Base-by-base conservation (phyloP, 2,888 invertebrate species). In the Pristionchus exspectatus region DNA sequence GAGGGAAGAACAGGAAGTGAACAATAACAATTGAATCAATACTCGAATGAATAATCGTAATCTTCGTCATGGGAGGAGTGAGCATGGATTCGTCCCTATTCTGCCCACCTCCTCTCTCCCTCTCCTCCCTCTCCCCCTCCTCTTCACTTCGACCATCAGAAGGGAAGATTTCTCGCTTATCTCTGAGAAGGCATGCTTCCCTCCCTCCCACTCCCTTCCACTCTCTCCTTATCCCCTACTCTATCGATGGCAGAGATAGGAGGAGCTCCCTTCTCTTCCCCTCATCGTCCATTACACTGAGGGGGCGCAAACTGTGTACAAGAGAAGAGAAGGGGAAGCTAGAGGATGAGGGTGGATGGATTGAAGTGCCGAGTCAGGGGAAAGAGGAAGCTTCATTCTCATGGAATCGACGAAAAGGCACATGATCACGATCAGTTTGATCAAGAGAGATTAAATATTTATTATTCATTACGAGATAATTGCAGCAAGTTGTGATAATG, bases 271-370 rank as follows among this genome's bases (percentile, higher is more conserved):
- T 3, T 30, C 30, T 18, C 66, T 38, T 38, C 87, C 18, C 87
- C 59, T 84, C 18, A 56, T 56, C 30, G 30, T 44, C 59, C n/a
- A 84, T 84, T 84, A 84, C 84, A 84, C 84, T 84, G 84, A 84
- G 56, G 27, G 84, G 54, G 59, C 54, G 84, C 59, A 59, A 84
- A 59, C 56, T 84, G 84, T 84, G 84, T 84, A 84, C 84, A 84
- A 44, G 84, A 84, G 44, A 38, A 14, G 33, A 84, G 84, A 27
- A 83, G 81, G 33, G 44, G 81, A 50, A 84, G 56, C 54, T 56
- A 59, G 84, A 44, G 84, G 84, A 56, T 81, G 81, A 54, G 56
- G 30, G 84, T 2, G 44, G 44, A 50, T 50, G 54, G 84, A 84
- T 77, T 77, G 77, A 77, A 77, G 77, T 77, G 77, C 50, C 77